Percentiles rank a stretch among this genome's conserved stretches.
phyloP scores from a whole-genome alignment of 1,140 invertebrate species.

The Tyrophagus putrescentiae region DNA sequence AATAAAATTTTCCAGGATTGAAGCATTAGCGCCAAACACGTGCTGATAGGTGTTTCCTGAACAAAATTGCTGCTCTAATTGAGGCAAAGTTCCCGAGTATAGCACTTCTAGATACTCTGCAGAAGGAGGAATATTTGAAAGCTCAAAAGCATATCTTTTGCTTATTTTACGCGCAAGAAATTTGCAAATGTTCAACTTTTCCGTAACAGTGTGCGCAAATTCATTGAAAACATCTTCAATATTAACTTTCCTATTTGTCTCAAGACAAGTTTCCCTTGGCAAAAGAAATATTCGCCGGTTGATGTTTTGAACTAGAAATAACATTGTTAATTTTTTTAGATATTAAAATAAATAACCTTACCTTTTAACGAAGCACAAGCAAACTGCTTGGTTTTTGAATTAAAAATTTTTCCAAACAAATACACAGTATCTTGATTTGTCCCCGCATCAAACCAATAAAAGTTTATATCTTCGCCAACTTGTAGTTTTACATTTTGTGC shows the following conservation, averaged over 20 bases:
- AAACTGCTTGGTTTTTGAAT: conserved; percentile 48
- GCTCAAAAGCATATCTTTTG: conserved; percentile 76
- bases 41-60: conserved; percentile 59
- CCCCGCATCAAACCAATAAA: conserved; percentile 83
- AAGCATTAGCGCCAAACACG: conserved; percentile 73
- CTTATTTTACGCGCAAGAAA: conserved; percentile 24
- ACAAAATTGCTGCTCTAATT: conserved; percentile 41
- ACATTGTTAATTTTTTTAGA: background rate
- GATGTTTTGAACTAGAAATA: conserved; percentile 59
- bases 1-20: conserved; percentile 69
- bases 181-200: conserved; percentile 46
- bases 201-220: conserved; percentile 55
- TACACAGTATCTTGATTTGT: conserved; percentile 69
- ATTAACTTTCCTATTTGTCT: conserved; percentile 39
- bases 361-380: conserved; percentile 59
- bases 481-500: too few relatives aligned
- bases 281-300: conserved; percentile 65
- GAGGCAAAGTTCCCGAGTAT: conserved; percentile 38
- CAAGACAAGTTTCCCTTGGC: conserved; percentile 41
- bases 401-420: conserved; percentile 80
- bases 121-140: conserved; percentile 55
- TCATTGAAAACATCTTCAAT: conserved; percentile 75
- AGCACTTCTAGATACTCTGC: conserved; percentile 81
- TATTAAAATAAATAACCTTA: background rate
- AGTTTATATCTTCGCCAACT: conserved; percentile 58